Base-by-base conservation (phyloP, 2,797 vertebrate species). In the Poecile montanus region DNA sequence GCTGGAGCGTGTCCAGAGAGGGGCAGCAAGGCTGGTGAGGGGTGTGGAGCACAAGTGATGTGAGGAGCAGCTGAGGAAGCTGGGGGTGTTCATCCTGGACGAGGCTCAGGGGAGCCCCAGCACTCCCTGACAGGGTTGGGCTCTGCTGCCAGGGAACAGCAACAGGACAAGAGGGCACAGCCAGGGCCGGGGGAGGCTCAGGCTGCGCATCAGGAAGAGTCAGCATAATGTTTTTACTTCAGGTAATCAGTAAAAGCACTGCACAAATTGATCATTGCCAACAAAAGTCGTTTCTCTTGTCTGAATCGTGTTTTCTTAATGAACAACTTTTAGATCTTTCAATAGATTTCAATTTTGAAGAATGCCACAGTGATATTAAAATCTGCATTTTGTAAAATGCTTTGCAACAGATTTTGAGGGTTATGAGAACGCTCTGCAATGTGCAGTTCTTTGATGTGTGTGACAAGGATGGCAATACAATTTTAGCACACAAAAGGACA, bases 31-130 rank as follows among this genome's bases (percentile, higher is more conserved):
- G 67, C 40, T 40, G 67, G 9, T 0, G 40, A n/a, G 4, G 34
- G 34, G 19, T 29, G 12, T 72, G 58, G 34, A 47, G 1, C 42
- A 56, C 12, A 10, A n/a, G 23, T 11, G 0, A 16, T 40, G 50
- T 13, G 29, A 56, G 58, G 16, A 47, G 50, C 0, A 0, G 48
- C 40, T 63, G 67, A 13, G 29, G 29, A 29, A 40, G 29, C 48
- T 54, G 67, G 48, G n/a, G 9, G 0, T 82, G 40, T 54, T 82
- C 27, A 12, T 45, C 29, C 68, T 47, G 58, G 58, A 63, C 40
- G 19, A 72, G 40, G 34, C 34, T 63, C 50, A 23, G 58, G 42
- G 11, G 4, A 11, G 11, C 11, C 10, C 0, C 22, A 51, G 1
- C 38, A 40, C 3, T 56, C 42, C 45, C n/a, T n/a, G 58, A 10